Evolutionary conservation across 2,113 vertebrate species (phyloP), one percentile per base, ranked within the genome.

Genomic region (Cynoglossus semilaevis): DNA sequence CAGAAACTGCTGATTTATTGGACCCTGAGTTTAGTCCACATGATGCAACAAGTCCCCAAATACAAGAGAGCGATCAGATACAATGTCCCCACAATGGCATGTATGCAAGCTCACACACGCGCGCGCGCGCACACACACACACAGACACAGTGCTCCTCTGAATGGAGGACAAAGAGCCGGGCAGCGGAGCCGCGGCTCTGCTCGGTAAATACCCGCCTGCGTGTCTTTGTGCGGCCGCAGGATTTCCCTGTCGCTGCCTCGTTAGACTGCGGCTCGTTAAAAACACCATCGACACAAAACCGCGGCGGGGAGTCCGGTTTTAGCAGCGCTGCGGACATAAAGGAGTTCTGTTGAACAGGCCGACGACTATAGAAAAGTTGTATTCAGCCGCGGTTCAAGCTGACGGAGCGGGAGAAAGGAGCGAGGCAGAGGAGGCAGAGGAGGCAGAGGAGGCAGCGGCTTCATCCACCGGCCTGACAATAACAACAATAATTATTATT

Each of bases 261-360:
- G 94, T 96, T 95, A 95, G 90, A n/a, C 61, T 53, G 70, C 64
- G 89, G 92, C 92, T 93, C 92, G 93, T 94, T 76, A 93, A 84
- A 93, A 94, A 93, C 93, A 8, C 47, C 43, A 0, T 69, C 89
- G 82, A 90, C 91, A 98, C 94, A 96, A 96, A 93, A 92, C 93
- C 94, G 49, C 94, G 70, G 92, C 91, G 87, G 95, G 95, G 92
- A 77, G 94, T 92, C 94, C 93, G 93, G 92, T 94, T 94, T 93
- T 91, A 84, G 90, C 92, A 90, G 92, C 79, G 91, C 91, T 91
- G 90, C 91, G 87, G 91, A 90, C 93, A 93, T 93, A 95, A 95
- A 94, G 58, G 91, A 90, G 80, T 87, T 68, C 88, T 85, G 93
- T 92, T 93, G 90, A 94, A 91, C 90, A 87, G 85, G 81, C 74